Evolutionary conservation across 30 jellyfish, hydroid and myxozoan species (phyloP), one percentile per base, ranked within the genome.

Genomic region (Cassiopea andromeda): DNA sequence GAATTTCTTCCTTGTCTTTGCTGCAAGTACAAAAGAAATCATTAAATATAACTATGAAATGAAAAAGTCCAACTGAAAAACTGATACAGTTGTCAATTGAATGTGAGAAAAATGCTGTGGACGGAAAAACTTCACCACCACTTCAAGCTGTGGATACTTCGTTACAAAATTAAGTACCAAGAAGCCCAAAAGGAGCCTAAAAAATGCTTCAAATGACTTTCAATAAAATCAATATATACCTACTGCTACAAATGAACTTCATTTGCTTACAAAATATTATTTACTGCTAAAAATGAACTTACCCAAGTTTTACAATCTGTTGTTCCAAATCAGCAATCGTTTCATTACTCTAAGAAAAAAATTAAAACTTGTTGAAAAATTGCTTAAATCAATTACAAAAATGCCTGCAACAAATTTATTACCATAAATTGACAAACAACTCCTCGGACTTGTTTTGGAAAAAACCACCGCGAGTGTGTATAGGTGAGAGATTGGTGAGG

Each of bases 271-370:
- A 50, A 50, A 9, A 50, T 9, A 50, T 50, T 2, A 2, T 5
- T 50, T 2, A 50, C 64, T 50, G 9, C 5, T 50, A 50, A 50
- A 2, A 50, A 19, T 2, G 75, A 70, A 19, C 14, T 70, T 43
- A 70, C 79, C 79, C 57, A 43, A 27, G 4, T 15, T 49, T 3
- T 70, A 70, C 2, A 1, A 77, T 58, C 50, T 50, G 86, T 54
- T 77, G 75, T 13, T 77, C 86, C 46, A 77, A 46, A 48, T 77
- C 86, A 46, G 86, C 75, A 48, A 75, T 43, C 38, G 86, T 54
- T 48, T 77, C 86, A 4, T 2, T 14, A 54, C 59, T 19, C 86
- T 77, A 47, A 7, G 50, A 47, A 50, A 15, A 10, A 77, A 61
- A 13, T 4, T 2, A 61, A 4, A 2, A 61, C 8, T 50, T 50